A percentile compares a stretch with the other conserved stretches of the same genome.
Evolutionary conservation across 2,888 invertebrate genomes (phyloP).

Genomic region (Drosophila maculinotata): DNA sequence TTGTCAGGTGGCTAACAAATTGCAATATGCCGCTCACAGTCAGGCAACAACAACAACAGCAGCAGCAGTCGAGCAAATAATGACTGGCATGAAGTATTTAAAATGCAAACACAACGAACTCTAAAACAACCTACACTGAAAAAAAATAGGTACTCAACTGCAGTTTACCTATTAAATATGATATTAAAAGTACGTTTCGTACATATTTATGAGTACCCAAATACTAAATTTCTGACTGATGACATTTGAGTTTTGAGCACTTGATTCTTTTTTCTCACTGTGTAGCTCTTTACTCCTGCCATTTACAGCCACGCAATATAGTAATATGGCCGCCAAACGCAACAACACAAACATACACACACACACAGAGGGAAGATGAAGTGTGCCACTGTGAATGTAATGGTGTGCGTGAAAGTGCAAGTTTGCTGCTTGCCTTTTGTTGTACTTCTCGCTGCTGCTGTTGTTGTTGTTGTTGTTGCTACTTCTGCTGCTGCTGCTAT

Average conservation of each 20-base stretch:
- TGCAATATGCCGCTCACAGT: conserved; percentile 52
- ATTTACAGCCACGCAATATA: conserved; percentile 35
- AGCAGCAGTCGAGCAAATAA: conserved; percentile 58
- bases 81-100: conserved; percentile 72
- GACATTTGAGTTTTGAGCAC: too few relatives aligned
- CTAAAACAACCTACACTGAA: not conserved
- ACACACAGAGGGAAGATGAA: conserved; percentile 7
- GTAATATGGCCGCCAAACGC: conserved; percentile 69
- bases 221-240: too few relatives aligned
- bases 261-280: conserved; percentile 12
- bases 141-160: not conserved
- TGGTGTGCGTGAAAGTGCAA: conserved; percentile 41
- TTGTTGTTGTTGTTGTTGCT: conserved; percentile 25
- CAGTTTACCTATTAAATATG: too few relatives aligned
- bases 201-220: too few relatives aligned
- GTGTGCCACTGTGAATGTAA: conserved; percentile 30
- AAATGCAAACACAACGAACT: conserved; percentile 45
- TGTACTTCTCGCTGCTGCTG: conserved; percentile 34
- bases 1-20: conserved; percentile 73
- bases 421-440: conserved; percentile 54
- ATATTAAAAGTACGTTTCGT: too few relatives aligned
- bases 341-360: conserved; percentile 37
- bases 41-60: conserved; percentile 11
- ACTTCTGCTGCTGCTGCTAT: conserved; percentile 21
- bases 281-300: not conserved